A percentile compares a stretch with the other conserved stretches of the same genome.
Evolutionary conservation across 2,797 vertebrate species (phyloP).

Genomic region (Lepus townsendii): DNA sequence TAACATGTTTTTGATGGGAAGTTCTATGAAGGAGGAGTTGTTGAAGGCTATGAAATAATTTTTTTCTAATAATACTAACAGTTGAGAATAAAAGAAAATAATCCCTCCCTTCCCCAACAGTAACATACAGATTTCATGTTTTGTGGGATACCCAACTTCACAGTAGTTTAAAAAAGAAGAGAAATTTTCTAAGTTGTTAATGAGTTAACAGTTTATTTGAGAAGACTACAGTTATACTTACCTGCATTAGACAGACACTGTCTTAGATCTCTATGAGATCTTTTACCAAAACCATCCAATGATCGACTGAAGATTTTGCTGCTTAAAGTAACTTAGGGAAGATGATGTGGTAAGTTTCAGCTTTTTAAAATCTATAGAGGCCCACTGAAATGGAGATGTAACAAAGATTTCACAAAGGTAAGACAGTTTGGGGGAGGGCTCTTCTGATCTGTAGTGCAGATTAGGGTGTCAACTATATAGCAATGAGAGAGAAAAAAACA

Average conservation of each 20-base stretch:
- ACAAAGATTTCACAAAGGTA: neutral
- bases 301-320: neutral
- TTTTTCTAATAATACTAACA: neutral
- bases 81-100: neutral
- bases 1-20: neutral
- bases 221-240: neutral
- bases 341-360: neutral
- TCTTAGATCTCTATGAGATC: neutral
- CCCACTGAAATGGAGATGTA: neutral
- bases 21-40: neutral
- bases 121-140: neutral
- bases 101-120: no score
- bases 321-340: neutral
- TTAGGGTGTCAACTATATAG: neutral
- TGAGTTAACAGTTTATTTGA: neutral
- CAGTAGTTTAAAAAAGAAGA: neutral
- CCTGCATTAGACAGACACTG: neutral
- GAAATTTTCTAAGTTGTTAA: neutral
- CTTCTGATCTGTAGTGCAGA: neutral
- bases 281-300: neutral
- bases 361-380: conserved; percentile 5
- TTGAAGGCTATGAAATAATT: neutral
- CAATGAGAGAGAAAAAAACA: neutral
- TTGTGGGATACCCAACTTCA: neutral
- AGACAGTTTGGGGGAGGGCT: neutral